These are phyloP conservation scores for Clistopyga incitator DNA, from an alignment of 2,888 invertebrate species.

Conservation along the genomic window DNA sequence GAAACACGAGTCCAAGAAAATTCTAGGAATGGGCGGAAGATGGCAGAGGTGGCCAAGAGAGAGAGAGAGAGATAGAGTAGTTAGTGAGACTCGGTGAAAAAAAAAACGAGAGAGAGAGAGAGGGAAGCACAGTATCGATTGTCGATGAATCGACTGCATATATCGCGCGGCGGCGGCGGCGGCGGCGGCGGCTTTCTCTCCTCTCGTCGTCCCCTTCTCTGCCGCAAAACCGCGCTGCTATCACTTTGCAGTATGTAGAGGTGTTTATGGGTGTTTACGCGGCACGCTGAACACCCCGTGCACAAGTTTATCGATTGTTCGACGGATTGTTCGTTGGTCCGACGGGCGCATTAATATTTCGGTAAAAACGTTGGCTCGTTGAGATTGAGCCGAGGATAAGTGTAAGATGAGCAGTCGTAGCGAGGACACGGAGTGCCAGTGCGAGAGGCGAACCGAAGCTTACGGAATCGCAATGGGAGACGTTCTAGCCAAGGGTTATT, in stretches of 20 bases:
- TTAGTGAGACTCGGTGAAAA: too few relatives aligned
- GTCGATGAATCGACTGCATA: conserved; percentile 25
- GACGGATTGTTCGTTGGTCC: conserved; percentile 46
- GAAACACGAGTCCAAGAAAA: too few relatives aligned
- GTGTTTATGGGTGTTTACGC: conserved; percentile 78
- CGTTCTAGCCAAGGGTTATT: conserved; percentile 80
- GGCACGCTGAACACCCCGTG: conserved; percentile 68
- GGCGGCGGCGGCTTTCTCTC: conserved; percentile 10
- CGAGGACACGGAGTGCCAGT: conserved; percentile 74
- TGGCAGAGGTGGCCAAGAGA: background rate
- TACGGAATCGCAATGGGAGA: conserved; percentile 81
- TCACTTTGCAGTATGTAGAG: conserved; percentile 67
- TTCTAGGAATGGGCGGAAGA: background rate
- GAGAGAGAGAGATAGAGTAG: background rate
- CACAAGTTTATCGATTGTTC: conserved; percentile 64
- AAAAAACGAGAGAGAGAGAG: background rate
- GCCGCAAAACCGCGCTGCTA: background rate
- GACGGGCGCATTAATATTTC: conserved; percentile 38
- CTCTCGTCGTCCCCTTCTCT: background rate
- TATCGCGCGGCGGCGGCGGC: conserved; percentile 18
- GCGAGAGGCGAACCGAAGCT: conserved; percentile 75
- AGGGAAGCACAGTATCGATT: background rate
- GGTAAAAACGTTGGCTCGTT: conserved; percentile 42
- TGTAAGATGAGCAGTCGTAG: conserved; percentile 75
- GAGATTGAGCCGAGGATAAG: conserved; percentile 19